Evolutionary conservation across 2,888 invertebrate genomes (phyloP), one percentile per base, ranked within the genome.

Genomic region (Chalcosyrphus nemorum): DNA sequence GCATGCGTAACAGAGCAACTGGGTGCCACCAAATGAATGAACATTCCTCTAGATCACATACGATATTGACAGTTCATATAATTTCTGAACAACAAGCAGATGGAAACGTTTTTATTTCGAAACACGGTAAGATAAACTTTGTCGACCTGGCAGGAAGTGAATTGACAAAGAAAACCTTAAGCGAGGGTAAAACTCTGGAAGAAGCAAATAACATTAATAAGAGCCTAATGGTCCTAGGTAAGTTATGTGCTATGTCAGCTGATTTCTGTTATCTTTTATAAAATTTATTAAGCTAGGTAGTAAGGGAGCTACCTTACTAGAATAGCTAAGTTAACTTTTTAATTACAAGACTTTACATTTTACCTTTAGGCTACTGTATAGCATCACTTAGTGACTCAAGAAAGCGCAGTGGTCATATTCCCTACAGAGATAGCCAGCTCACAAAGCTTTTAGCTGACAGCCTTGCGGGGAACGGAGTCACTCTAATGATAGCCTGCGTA

Each of bases 181-280:
- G 96, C 90, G 96, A 95, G 88, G 97, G 96, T 59, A 97, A 95
- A 91, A 97, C 97, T 0, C 91, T 98, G 86, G 96, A 97, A 89
- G 98, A 98, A 90, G 98, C 98, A 0, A 98, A 98, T 89, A 98
- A 98, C 91, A 98, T 98, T 86, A 98, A 98, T 90, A 97, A 97
- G 90, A 98, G 98, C 89, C 93, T 98, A 0, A 97, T 98, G 95
- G 98, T 98, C 4, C 92, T 98, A 87, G 98, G 97, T 96, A 89
- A 93, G 86, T 61, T 38, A 11, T 29, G 4, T 29, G 2, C 17
- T n/a, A n/a, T 32, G 15, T 29, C 32, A 2, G n/a, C 7, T 32
- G n/a, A n/a, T n/a, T n/a, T n/a, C n/a, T n/a, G n/a, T n/a, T n/a
- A n/a, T n/a, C n/a, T n/a, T n/a, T n/a, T n/a, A n/a, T n/a, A n/a